Evolutionary conservation across 2,113 vertebrate genomes (phyloP), one percentile per base, ranked within the genome.

Genomic region (Corythaixoides concolor): DNA sequence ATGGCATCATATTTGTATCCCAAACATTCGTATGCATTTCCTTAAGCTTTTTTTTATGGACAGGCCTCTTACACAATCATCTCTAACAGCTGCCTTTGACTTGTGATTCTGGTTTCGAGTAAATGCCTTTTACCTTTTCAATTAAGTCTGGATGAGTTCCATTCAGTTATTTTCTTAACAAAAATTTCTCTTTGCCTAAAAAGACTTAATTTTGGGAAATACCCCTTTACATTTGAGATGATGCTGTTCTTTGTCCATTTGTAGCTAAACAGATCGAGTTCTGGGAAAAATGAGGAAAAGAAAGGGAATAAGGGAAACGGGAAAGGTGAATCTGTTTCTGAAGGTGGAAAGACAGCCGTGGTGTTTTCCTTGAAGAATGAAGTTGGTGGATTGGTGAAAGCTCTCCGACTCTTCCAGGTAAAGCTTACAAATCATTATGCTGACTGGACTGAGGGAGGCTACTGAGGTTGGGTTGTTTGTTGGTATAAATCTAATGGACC

Each of bases 301-400:
- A 98, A 97, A 85, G 94, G 93, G n/a, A 97, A 94, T 22, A 98
- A 98, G 37, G 98, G 92, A 81, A 98, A 97, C 23, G 91, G 95
- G 66, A 98, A 96, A 86, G 85, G 80, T 21, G 98, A 98, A 74
- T 73, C 96, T n/a, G 66, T 85, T 63, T 50, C 93, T 9, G 99
- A 99, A 90, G 93, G 97, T 30, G 98, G 98, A 96, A 99, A 98
- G 97, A 99, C 98, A 1, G 99, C 99, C 0, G 98, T 99, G 60
- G 98, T 99, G 19, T 99, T 99, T 96, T 99, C 99, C 59, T 93
- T 99, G 97, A 99, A 99, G 98, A 99, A 99, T 15, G 99, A 99
- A 98, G 99, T 99, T 32, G 99, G 99, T 30, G 99, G 99, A 91
- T 89, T 99, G 96, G 98, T 99, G 63, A 99, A 98, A 97, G 99